Base-by-base conservation (phyloP, 2,797 vertebrate species). In the Anabacerthia variegaticeps region DNA sequence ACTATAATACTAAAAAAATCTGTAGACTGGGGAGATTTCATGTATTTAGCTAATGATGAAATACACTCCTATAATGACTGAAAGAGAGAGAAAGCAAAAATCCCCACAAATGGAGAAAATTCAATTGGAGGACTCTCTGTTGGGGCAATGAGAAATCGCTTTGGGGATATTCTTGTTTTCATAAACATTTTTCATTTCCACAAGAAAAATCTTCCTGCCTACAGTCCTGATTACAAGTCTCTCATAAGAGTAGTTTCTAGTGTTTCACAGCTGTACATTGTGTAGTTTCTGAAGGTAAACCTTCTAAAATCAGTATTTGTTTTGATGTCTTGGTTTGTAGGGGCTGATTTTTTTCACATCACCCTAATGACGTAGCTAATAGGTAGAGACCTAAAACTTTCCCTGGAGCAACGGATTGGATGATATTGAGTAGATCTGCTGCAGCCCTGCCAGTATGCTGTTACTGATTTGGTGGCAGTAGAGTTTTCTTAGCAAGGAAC, bases 111-210 rank as follows among this genome's bases (percentile, higher is more conserved):
- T 54, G 16, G 61, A 82, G 69, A 88, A 91, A 91, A 96, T 69
- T 88, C 74, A 80, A 39, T 95, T 94, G 93, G 74, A 92, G 63
- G 16, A 61, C 54, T 93, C 87, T 88, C 54, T 94, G 71, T 59
- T 46, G 49, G 88, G 52, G 52, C n/a, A 93, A 9, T 81, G 58
- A 90, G 36, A 91, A 97, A 78, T 78, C 16, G 84, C 68, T 55
- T 13, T 72, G 49, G 46, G 72, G 46, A 78, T 89, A 76, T 56
- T 94, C 2, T 2, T 55, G 75, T 94, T 95, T 96, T 97, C 74
- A 86, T 96, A 94, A 97, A 87, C 43, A 89, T 61, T 92, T 85
- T 97, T 94, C 26, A n/a, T 93, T 92, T 96, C 81, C 58, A 63
- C 6, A 32, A 73, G 59, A 83, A 90, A 39, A 54, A 19, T 15